phyloP scores from a whole-genome alignment of 2,888 invertebrate genomes.

The Lapara coniferarum region DNA sequence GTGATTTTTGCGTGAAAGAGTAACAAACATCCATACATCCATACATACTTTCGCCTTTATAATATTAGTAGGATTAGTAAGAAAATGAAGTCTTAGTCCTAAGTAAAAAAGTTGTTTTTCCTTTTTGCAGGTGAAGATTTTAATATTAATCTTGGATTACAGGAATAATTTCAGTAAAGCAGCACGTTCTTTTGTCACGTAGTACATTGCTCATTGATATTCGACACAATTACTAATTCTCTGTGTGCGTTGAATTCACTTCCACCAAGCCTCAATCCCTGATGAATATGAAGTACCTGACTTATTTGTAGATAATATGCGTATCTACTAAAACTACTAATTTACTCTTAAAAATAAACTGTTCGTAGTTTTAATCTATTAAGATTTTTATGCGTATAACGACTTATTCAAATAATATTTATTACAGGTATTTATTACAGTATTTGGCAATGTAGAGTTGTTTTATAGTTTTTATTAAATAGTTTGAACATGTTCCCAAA shows the following conservation, averaged over 20 bases:
- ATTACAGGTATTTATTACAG: too few species aligned
- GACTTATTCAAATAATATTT: too few species aligned
- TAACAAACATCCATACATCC: too few species aligned
- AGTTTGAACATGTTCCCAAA: too few species aligned
- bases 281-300: slow-evolving; percentile 26
- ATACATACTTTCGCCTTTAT: too few species aligned
- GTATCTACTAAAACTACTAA: not conserved
- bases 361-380: not conserved
- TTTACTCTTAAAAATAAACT: not conserved
- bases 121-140: not conserved
- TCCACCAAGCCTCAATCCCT: slow-evolving; percentile 36
- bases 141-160: slow-evolving; percentile 10
- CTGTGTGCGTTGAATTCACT: slow-evolving; percentile 58
- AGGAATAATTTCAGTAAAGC: slow-evolving; percentile 3
- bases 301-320: not conserved
- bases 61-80: too few species aligned
- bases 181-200: slow-evolving; percentile 7
- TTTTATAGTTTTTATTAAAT: too few species aligned
- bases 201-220: slow-evolving; percentile 56
- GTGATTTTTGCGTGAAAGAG: too few species aligned
- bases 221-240: slow-evolving; percentile 50
- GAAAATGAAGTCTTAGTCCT: not conserved
- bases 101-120: not conserved
- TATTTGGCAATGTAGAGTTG: too few species aligned
- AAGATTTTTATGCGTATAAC: too few species aligned